Evolutionary conservation across 2,888 invertebrate genomes (phyloP).

Genomic region (Alentia gelatinosa): DNA sequence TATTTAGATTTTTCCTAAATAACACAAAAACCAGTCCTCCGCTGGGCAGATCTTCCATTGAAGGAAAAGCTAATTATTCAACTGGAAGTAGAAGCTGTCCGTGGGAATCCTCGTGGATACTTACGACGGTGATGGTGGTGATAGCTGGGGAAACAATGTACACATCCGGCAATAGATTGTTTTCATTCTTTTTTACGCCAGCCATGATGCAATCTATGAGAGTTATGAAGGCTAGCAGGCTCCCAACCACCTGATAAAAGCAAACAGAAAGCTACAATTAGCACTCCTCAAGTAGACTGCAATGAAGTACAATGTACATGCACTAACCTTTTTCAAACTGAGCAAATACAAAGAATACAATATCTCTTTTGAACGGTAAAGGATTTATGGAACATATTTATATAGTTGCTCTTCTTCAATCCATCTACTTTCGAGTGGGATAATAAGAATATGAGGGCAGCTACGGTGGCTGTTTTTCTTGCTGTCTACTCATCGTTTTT

Average conservation of each 20-base stretch:
- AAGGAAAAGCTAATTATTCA: not conserved
- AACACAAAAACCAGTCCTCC: too few relatives aligned
- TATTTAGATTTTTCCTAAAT: not conserved
- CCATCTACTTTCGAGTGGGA: not conserved
- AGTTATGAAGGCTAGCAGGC: not conserved
- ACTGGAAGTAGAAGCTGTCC: not conserved
- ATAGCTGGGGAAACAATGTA: not conserved
- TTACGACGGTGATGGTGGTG: not conserved
- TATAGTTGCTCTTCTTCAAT: not conserved
- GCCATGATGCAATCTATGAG: not conserved
- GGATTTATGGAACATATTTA: not conserved
- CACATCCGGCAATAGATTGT: not conserved
- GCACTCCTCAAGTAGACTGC: too few relatives aligned
- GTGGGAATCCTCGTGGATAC: not conserved
- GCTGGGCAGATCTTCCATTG: too few relatives aligned
- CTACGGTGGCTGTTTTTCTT: too few relatives aligned
- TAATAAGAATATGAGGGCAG: too few relatives aligned
- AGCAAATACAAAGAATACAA: too few relatives aligned
- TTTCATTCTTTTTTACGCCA: not conserved
- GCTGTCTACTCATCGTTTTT: too few relatives aligned
- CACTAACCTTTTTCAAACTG: not conserved
- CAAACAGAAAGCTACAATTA: too few relatives aligned
- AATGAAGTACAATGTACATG: not conserved
- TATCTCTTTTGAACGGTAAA: not conserved
- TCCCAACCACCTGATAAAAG: not conserved